Base-by-base conservation (phyloP, 2,888 invertebrate species). In the Spialia ferax region DNA sequence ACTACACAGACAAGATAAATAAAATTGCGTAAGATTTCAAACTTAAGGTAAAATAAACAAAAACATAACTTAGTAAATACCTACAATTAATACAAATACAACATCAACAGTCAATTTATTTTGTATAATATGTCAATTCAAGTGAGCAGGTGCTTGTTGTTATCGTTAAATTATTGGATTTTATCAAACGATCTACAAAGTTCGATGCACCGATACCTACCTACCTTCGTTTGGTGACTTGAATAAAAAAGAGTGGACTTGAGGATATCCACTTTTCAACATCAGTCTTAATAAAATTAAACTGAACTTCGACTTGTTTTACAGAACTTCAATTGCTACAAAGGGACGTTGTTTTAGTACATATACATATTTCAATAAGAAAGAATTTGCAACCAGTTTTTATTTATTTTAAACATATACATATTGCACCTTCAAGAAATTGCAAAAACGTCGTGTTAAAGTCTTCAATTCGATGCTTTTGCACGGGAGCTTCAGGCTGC, bases 1-100 rank as follows among this genome's bases (percentile, higher is more conserved):
- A n/a, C 20, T 61, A 61, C 45, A 45, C 18, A 10, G n/a, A 10
- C 11, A 13, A 26, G 55, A 54, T 29, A 55, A 52, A 20, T 55
- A 13, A 11, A 11, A 50, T 50, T 22, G 20, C 1, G 22, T 10
- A 50, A 5, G 20, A 22, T 45, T 18, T 2, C 18, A 45, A 38
- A 38, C 38, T 3, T 42, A 42, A 42, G 15, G 22, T 22, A 50
- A 20, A 20, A 22, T 50, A 3, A 50, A 50, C 8, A 18, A 38
- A 5, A 32, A 38, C n/a, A 38, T 8, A 18, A 45, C 18, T 45
- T 8, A 13, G 15, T 42, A 42, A 42, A 42, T 42, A 42, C n/a
- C n/a, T n/a, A n/a, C n/a, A n/a, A n/a, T n/a, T n/a, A n/a, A n/a
- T n/a, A n/a, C n/a, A n/a, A n/a, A n/a, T n/a, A n/a, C n/a, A n/a